Evolutionary conservation across 2,888 invertebrate genomes (phyloP).

Genomic region (Drosophila greeni): DNA sequence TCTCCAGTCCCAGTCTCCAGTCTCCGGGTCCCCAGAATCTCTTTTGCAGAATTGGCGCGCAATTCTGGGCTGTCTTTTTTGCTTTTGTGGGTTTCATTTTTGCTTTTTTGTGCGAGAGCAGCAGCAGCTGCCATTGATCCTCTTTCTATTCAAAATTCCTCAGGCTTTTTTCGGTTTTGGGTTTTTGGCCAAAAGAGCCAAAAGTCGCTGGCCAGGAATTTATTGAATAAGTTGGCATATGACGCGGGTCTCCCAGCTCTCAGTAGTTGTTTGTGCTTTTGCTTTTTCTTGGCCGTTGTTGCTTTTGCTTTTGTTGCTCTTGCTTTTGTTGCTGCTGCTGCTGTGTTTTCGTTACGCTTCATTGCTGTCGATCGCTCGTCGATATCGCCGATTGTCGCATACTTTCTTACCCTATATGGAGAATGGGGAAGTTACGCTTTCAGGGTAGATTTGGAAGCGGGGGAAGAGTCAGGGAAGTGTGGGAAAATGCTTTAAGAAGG

Average conservation of each 20-base stretch:
- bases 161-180: constrained; percentile 18
- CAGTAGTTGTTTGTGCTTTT: constrained; percentile 15
- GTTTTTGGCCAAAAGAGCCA: constrained; percentile 15
- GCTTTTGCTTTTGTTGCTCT: constrained; percentile 12
- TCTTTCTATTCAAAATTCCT: constrained; percentile 60
- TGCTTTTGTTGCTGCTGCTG: constrained; percentile 28
- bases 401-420: constrained; percentile 48
- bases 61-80: constrained; percentile 50
- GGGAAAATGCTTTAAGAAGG: background rate
- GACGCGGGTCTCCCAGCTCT: constrained; percentile 25
- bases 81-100: constrained; percentile 5
- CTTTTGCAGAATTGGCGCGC: constrained; percentile 73
- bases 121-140: constrained; percentile 47
- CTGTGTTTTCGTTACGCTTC: constrained; percentile 64
- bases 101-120: background rate
- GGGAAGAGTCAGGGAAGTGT: background rate
- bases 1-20: constrained; percentile 44
- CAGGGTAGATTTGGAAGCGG: background rate
- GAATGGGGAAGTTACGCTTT: background rate
- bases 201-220: constrained; percentile 51
- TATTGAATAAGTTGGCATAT: constrained; percentile 47
- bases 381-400: constrained; percentile 53
- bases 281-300: constrained; percentile 12
- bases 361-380: constrained; percentile 45
- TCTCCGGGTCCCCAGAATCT: constrained; percentile 53